A percentile compares a stretch with the other conserved stretches of the same genome.
Evolutionary conservation across 2,888 invertebrate genomes (phyloP).

Genomic region (Acronicta alni): DNA sequence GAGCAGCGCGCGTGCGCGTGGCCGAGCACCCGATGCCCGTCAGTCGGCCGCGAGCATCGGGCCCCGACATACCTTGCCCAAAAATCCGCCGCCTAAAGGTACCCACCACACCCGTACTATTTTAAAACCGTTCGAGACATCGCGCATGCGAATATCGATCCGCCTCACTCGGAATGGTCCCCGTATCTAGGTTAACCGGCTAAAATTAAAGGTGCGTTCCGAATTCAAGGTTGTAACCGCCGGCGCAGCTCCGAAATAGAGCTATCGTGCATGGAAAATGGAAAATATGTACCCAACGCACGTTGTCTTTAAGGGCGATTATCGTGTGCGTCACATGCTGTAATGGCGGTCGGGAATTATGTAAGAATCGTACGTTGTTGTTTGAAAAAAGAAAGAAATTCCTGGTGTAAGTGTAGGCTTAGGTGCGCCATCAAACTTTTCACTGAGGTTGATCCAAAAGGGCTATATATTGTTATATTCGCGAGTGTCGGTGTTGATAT

Average conservation of each 20-base stretch:
- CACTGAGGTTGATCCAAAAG: constrained; percentile 51
- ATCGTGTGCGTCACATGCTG: constrained; percentile 73
- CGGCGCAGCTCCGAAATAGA: constrained; percentile 85
- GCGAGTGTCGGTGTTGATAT: constrained; percentile 68
- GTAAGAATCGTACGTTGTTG: constrained; percentile 84
- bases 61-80: constrained; percentile 68
- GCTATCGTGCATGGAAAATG: constrained; percentile 82
- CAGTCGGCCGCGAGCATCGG: constrained; percentile 59
- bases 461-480: constrained; percentile 47
- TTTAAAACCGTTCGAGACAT: constrained; percentile 73
- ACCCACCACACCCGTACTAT: constrained; percentile 75
- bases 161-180: constrained; percentile 79
- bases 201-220: constrained; percentile 89
- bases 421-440: constrained; percentile 21
- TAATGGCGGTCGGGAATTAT: constrained; percentile 85
- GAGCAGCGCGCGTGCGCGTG: constrained; percentile 62
- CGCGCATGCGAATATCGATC: constrained; percentile 87
- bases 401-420: constrained; percentile 52
- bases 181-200: constrained; percentile 88
- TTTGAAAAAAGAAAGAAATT: constrained; percentile 66
- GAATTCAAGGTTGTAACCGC: constrained; percentile 87
- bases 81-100: constrained; percentile 65
- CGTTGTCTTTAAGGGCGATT: constrained; percentile 75
- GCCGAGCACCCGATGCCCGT: constrained; percentile 52
- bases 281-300: constrained; percentile 73